These are phyloP conservation scores for Ptychadena robeensis DNA, from an alignment of 2,797 vertebrate genomes.

Conservation along the genomic window DNA sequence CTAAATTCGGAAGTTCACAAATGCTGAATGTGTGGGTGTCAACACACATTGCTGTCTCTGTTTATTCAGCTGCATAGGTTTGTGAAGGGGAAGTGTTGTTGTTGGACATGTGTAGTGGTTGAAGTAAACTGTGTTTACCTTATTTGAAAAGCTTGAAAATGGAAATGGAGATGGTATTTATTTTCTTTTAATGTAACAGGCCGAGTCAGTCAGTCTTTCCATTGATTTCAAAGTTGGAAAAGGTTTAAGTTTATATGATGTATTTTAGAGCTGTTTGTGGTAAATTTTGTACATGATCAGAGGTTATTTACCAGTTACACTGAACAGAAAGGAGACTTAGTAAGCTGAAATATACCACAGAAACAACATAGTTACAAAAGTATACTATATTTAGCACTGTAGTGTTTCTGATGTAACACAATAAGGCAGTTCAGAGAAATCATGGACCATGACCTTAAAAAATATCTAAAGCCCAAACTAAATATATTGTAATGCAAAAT, in stretches of 20 bases:
- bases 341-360: background rate
- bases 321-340: background rate
- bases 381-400: background rate
- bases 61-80: slow-evolving; percentile 59
- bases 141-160: slow-evolving; percentile 52
- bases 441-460: background rate
- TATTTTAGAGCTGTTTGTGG: slow-evolving; percentile 15
- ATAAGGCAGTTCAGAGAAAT: background rate
- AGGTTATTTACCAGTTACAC: background rate
- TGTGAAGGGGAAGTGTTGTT: slow-evolving; percentile 55
- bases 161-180: slow-evolving; percentile 45
- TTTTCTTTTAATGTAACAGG: slow-evolving; percentile 43
- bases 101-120: slow-evolving; percentile 50
- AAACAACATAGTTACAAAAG: background rate
- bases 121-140: slow-evolving; percentile 55
- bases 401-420: background rate
- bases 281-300: background rate
- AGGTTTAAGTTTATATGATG: background rate
- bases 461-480: background rate
- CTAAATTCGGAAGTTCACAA: slow-evolving; percentile 53
- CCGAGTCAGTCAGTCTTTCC: slow-evolving; percentile 38
- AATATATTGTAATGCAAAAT: too few relatives aligned
- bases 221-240: slow-evolving; percentile 9
- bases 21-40: slow-evolving; percentile 54
- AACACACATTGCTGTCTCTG: slow-evolving; percentile 53